Evolutionary conservation across 1,140 invertebrate species (phyloP).

Genomic region (Dreissena polymorpha): DNA sequence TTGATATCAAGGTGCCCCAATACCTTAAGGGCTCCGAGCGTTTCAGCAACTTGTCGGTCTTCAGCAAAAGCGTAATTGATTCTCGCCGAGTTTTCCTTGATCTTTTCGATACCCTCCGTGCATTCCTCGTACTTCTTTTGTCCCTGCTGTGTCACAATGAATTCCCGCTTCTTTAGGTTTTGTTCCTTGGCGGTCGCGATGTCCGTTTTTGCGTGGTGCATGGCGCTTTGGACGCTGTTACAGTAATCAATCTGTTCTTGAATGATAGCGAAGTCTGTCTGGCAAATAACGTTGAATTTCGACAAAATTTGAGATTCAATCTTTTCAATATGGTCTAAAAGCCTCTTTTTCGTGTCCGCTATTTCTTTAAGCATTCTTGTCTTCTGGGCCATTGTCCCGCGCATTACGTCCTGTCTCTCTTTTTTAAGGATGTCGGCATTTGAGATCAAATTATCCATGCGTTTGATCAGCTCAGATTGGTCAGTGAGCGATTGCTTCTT

Average conservation of each 20-base stretch:
- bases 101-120: slow-evolving; percentile 24
- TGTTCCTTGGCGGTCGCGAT: slow-evolving; percentile 43
- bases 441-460: slow-evolving; percentile 26
- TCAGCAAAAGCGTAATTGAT: slow-evolving; percentile 48
- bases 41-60: slow-evolving; percentile 39
- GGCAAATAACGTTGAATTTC: slow-evolving; percentile 42
- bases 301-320: slow-evolving; percentile 43
- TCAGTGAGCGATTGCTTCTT: slow-evolving; percentile 1
- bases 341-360: slow-evolving; percentile 37
- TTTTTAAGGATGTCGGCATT: slow-evolving; percentile 41
- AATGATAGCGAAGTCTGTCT: slow-evolving; percentile 41
- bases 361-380: slow-evolving; percentile 47
- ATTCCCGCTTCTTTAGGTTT: slow-evolving; percentile 30
- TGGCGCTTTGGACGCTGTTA: slow-evolving; percentile 52
- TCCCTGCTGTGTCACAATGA: slow-evolving; percentile 48
- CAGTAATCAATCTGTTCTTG: slow-evolving; percentile 52
- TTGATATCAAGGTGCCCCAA: slow-evolving; percentile 47
- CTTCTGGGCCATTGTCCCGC: slow-evolving; percentile 37
- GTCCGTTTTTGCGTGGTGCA: slow-evolving; percentile 39
- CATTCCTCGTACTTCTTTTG: slow-evolving; percentile 45
- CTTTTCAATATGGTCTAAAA: slow-evolving; percentile 51
- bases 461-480: slow-evolving; percentile 26
- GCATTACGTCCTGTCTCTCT: slow-evolving; percentile 47
- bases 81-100: slow-evolving; percentile 47
- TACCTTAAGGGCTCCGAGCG: slow-evolving; percentile 24